These are phyloP conservation scores for Salmo trutta DNA, from an alignment of 2,797 vertebrate genomes.

Conservation along the genomic window DNA sequence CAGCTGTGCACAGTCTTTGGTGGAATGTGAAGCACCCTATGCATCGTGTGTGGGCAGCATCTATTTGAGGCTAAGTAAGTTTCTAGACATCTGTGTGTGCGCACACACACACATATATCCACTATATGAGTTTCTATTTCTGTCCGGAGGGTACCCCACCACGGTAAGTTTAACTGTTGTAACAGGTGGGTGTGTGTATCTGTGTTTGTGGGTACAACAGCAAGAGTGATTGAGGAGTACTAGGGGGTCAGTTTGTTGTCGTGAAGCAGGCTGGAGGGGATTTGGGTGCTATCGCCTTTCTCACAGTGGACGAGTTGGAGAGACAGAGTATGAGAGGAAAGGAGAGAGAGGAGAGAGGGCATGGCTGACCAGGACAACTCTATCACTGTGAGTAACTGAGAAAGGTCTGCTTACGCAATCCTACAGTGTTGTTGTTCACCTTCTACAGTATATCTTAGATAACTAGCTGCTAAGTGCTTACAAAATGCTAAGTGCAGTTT, in stretches of 20 bases:
- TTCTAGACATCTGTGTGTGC: background rate
- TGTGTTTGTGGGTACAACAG: background rate
- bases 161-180: background rate
- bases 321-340: slow-evolving; percentile 12
- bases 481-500: background rate
- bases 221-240: background rate
- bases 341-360: slow-evolving; percentile 18
- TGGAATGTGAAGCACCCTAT: background rate
- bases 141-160: background rate
- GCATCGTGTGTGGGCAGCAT: background rate
- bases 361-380: slow-evolving; percentile 27
- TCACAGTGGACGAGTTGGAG: slow-evolving; percentile 19
- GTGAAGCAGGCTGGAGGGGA: slow-evolving; percentile 18
- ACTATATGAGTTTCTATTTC: background rate
- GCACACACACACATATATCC: background rate
- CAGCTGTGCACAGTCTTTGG: background rate
- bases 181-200: slow-evolving; percentile 2
- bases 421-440: background rate
- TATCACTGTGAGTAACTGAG: slow-evolving; percentile 29
- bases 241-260: slow-evolving; percentile 28
- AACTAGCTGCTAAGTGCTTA: background rate
- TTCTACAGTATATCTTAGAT: background rate
- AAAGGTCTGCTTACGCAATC: background rate
- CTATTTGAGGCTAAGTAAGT: background rate
- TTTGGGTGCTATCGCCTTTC: slow-evolving; percentile 26